Base-by-base conservation (phyloP, 1,140 invertebrate genomes). In the Oreohelix idahoensis region DNA sequence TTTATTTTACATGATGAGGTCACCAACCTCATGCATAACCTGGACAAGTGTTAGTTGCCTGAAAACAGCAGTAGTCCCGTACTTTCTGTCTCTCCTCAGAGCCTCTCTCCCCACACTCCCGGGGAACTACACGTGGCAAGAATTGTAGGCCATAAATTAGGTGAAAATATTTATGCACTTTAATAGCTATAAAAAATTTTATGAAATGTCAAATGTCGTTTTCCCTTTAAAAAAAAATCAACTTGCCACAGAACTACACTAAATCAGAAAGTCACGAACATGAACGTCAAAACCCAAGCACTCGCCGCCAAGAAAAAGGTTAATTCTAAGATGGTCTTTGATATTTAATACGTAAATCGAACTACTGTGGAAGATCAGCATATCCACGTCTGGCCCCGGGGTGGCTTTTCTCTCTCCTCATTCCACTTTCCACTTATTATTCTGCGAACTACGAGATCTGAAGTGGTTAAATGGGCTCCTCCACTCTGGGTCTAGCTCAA, bases 261-360 rank as follows among this genome's bases (percentile, higher is more conserved):
- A 66, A 66, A 66, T 66, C 63, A 66, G n/a, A 32, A 17, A 8
- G 4, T 11, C 63, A 66, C 29, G 29, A 29, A 32, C 2, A 66
- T 29, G 32, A 5, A 66, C 63, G 63, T 66, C 63, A 66, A 29
- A 66, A 32, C n/a, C 5, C 29, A 17, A 29, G 63, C 63, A 66
- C 63, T n/a, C n/a, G 32, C n/a, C 11, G 17, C 63, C n/a, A 23
- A 66, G 29, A 0, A 1, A 66, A 66, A 66, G 63, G 63, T 66
- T 66, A 66, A 5, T 35, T 13, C n/a, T 8, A 0, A 32, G 63
- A 35, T 17, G 8, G 2, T n/a, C 63, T 66, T 66, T 66, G 63
- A 66, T 66, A 66, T 66, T 66, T 66, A 66, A 66, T 66, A 66
- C 4, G 63, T 32, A 66, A 66, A 66, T 66, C 63, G 63, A 66